These are phyloP conservation scores for Excalfactoria chinensis DNA, from an alignment of 2,113 vertebrate genomes.

Conservation along the genomic window DNA sequence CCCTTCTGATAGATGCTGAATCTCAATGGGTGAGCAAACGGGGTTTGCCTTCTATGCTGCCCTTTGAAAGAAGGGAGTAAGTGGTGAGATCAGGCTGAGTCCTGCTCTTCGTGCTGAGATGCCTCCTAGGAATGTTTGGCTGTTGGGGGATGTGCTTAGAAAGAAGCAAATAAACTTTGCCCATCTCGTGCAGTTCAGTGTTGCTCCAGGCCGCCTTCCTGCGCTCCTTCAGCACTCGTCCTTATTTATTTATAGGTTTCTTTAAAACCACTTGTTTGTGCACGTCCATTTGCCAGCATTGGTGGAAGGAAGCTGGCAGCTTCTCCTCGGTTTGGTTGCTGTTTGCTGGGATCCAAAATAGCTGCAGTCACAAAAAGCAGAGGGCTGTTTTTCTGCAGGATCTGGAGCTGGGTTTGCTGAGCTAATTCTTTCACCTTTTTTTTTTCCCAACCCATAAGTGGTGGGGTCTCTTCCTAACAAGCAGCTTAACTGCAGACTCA, in stretches of 20 bases:
- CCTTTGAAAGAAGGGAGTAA: background rate
- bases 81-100: background rate
- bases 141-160: background rate
- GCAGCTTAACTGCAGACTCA: background rate
- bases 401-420: background rate
- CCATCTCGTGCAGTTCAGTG: background rate
- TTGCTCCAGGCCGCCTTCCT: background rate
- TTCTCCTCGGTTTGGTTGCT: background rate
- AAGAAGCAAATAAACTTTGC: background rate
- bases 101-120: rapidly evolving
- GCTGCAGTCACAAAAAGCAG: background rate
- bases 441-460: background rate
- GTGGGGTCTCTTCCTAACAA: background rate
- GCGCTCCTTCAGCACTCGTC: background rate
- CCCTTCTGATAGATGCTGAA: background rate
- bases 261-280: background rate
- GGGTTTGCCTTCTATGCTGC: background rate
- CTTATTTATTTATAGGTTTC: background rate
- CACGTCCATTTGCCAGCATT: background rate
- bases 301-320: background rate
- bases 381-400: background rate
- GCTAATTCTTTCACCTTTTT: background rate
- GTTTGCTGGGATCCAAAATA: background rate
- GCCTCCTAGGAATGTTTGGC: background rate
- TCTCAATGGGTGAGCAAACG: background rate